These are phyloP conservation scores for Callocephalon fimbriatum DNA, from an alignment of 2,113 vertebrate species.

Conservation along the genomic window DNA sequence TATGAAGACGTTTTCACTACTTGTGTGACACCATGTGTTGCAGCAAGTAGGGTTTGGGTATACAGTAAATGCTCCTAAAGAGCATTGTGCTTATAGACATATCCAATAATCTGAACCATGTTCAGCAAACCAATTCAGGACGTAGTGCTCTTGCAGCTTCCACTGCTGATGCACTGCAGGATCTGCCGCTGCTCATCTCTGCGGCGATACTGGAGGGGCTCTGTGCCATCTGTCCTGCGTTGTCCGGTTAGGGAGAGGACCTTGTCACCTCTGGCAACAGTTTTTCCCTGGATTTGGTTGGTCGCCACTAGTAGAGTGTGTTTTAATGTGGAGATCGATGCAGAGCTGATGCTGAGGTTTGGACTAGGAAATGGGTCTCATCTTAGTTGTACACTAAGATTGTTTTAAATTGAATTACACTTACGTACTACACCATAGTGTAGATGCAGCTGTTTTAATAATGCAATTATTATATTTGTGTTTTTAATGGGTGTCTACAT, in stretches of 20 bases:
- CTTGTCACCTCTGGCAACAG: constrained; percentile 22
- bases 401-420: constrained; percentile 35
- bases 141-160: constrained; percentile 73
- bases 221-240: neutral
- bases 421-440: constrained; percentile 61
- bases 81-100: constrained; percentile 96
- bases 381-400: constrained; percentile 37
- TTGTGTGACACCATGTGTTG: constrained; percentile 92
- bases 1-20: constrained; percentile 90
- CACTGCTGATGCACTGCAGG: constrained; percentile 29
- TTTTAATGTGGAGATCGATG: constrained; percentile 13
- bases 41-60: constrained; percentile 86
- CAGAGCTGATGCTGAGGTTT: constrained; percentile 43
- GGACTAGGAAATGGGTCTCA: constrained; percentile 23
- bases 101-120: constrained; percentile 99
- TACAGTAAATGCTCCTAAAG: constrained; percentile 95
- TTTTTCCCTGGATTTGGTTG: constrained; percentile 47
- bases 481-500: constrained; percentile 53
- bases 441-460: constrained; percentile 48
- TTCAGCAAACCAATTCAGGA: constrained; percentile 93
- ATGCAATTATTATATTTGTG: neutral
- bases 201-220: neutral
- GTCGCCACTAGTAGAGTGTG: constrained; percentile 24
- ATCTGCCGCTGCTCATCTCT: neutral
- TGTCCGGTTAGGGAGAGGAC: neutral